Evolutionary conservation across 2,888 invertebrate genomes (phyloP), one percentile per base, ranked within the genome.

Genomic region (Perithous albicinctus): DNA sequence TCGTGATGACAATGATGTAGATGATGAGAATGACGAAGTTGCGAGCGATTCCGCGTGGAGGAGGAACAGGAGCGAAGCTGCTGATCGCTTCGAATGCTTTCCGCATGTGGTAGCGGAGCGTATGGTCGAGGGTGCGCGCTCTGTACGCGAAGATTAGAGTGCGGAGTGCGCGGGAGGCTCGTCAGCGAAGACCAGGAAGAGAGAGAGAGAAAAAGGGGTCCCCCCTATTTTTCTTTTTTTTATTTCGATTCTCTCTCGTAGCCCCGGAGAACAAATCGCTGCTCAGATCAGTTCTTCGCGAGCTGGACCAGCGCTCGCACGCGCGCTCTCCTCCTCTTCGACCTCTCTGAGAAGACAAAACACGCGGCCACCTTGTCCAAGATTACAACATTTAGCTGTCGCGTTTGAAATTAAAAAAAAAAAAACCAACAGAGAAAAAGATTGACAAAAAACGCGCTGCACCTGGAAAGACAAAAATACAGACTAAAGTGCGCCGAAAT

Each of bases 301-400:
- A 85, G 88, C 89, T 87, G 88, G 85, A 87, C 86, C 84, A 87
- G 85, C 86, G 88, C 87, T 88, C 88, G 89, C 87, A 89, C 86
- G 85, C 86, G 86, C 64, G 54, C 54, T 54, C 63, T 78, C 43
- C 54, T 54, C 26, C 63, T 59, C 43, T 32, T 59, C 64, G 64
- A 54, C 63, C 29, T 41, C 51, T 12, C 38, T 12, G 51, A 59
- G 59, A 72, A 41, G 56, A 41, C 38, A 56, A 23, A 70, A 46
- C 72, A 72, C 72, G 72, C 41, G 72, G 69, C 18, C 29, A 12
- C 32, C 23, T 43, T 15, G 43, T 43, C 5, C n/a, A 0, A 3
- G 12, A n/a, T n/a, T 15, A 43, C 5, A 43, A 1, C 43, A 15
- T 15, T 5, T 5, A 29, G 5, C 29, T 4, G 29, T 43, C 43